Percentiles rank a stretch among this genome's conserved stretches.
phyloP scores from a whole-genome alignment of 2,888 invertebrate species.

The Busseola fusca region DNA sequence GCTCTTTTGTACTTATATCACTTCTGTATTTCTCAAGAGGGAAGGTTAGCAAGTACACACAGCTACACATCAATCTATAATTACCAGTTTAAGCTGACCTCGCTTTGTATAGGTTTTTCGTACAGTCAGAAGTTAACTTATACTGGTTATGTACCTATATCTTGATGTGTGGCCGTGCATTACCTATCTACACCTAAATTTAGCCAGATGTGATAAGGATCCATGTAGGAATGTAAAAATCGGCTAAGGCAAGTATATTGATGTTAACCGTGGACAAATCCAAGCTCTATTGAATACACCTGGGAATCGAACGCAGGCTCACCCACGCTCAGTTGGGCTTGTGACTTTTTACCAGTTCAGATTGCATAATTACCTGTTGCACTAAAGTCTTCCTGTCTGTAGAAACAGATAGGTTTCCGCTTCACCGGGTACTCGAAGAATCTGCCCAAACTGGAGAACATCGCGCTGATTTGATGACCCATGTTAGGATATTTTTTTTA shows the following conservation, averaged over 20 bases:
- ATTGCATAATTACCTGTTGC: constrained; percentile 80
- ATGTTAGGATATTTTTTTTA: constrained; percentile 51
- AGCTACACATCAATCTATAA: too few relatives aligned
- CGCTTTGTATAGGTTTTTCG: too few relatives aligned
- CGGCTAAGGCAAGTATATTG: background rate
- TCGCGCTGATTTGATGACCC: constrained; percentile 84
- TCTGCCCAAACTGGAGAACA: constrained; percentile 82
- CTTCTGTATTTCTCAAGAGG: background rate
- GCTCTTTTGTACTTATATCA: too few relatives aligned
- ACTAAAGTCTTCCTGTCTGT: constrained; percentile 88
- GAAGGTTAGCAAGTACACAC: background rate
- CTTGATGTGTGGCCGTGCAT: too few relatives aligned
- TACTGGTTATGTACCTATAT: too few relatives aligned
- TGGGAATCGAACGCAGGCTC: constrained; percentile 12
- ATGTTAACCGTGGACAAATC: background rate
- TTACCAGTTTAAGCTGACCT: too few relatives aligned
- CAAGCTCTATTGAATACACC: background rate
- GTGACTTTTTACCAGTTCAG: background rate
- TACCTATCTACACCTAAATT: too few relatives aligned
- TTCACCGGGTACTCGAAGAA: constrained; percentile 89
- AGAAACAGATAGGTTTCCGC: constrained; percentile 89
- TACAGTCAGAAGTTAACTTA: too few relatives aligned
- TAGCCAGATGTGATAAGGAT: too few relatives aligned
- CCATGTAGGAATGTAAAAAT: too few relatives aligned
- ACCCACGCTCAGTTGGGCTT: background rate